Evolutionary conservation across 2,797 vertebrate species (phyloP).

Genomic region (Avahi laniger): DNA sequence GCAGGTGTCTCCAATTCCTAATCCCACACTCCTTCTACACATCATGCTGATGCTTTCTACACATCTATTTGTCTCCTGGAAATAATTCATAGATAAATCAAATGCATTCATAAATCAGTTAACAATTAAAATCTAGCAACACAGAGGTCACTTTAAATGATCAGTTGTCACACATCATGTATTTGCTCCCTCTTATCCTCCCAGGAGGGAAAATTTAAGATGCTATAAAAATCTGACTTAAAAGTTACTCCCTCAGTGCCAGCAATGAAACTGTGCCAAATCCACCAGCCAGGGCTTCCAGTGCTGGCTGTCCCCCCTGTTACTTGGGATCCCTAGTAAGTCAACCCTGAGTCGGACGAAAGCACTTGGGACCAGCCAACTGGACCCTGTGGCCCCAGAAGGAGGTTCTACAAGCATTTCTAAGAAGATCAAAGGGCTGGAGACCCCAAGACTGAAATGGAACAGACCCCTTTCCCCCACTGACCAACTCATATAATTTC

Average conservation of each 20-base stretch:
- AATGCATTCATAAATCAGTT: background rate
- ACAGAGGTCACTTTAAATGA: background rate
- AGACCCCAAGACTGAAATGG: background rate
- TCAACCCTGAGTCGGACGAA: background rate
- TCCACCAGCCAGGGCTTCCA: background rate
- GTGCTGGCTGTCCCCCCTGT: too few species aligned
- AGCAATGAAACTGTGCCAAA: background rate
- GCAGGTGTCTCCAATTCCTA: background rate
- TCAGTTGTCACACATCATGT: background rate
- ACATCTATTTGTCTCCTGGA: background rate
- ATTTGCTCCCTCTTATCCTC: background rate
- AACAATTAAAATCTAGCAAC: background rate
- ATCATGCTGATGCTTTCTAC: background rate
- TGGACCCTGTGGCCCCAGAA: background rate
- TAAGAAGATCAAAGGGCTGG: background rate
- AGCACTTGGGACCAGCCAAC: background rate
- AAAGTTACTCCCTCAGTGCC: background rate
- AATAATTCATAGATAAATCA: background rate
- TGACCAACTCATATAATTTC: background rate
- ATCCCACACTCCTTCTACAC: background rate
- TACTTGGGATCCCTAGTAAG: background rate
- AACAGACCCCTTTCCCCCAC: background rate
- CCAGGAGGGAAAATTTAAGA: background rate
- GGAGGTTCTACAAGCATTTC: background rate
- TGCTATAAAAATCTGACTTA: background rate